Conservation (phyloP, 1,140 invertebrate species). For the Stratiolaelaps scimitus region DNA sequence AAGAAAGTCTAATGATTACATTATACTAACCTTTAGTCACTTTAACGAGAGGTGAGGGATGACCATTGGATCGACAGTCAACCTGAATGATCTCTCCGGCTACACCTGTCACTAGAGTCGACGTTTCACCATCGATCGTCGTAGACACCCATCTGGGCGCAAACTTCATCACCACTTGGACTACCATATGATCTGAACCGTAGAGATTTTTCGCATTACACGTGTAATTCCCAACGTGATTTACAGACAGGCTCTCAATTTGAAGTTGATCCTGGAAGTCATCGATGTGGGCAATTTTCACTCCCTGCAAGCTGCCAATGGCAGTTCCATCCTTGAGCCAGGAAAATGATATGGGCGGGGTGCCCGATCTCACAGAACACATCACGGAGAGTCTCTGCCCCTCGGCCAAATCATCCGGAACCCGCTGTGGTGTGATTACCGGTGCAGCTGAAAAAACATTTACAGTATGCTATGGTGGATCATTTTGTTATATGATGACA, state of each 20-base stretch:
- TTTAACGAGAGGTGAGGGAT: neutral
- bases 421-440: neutral
- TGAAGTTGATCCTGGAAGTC: slow-evolving; percentile 15
- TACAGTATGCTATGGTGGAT: neutral
- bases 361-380: slow-evolving; percentile 42
- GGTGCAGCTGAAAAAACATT: slow-evolving; percentile 3
- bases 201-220: slow-evolving; percentile 35
- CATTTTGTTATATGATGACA: too few species aligned
- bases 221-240: slow-evolving; percentile 36
- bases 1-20: too few species aligned
- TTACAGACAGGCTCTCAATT: neutral
- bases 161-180: neutral
- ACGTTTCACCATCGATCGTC: neutral
- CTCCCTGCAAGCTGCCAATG: slow-evolving; percentile 37
- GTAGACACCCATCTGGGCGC: neutral
- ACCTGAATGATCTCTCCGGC: neutral
- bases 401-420: neutral
- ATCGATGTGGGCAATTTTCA: neutral
- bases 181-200: slow-evolving; percentile 28
- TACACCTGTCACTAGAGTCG: neutral
- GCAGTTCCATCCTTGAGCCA: slow-evolving; percentile 50
- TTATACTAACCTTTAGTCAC: too few species aligned
- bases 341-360: slow-evolving; percentile 43
- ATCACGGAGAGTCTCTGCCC: slow-evolving; percentile 39
- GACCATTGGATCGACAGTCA: neutral